Conservation (phyloP, 2,888 invertebrate species). For the Cecidostiba fungosa region DNA sequence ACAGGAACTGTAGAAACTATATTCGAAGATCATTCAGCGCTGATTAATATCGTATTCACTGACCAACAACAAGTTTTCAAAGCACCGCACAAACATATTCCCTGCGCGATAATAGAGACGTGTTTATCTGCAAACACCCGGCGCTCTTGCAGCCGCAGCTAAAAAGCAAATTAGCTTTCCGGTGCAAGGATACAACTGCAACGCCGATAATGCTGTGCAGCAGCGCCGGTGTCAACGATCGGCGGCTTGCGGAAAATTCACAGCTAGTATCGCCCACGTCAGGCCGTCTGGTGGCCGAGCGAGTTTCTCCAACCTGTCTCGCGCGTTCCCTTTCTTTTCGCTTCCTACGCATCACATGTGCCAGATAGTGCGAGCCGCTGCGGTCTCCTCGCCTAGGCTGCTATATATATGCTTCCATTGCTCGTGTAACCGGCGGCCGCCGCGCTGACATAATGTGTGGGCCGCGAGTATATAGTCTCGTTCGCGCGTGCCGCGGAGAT, state of each 20-base stretch:
- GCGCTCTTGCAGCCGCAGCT: neutral
- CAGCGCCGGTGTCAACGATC: neutral
- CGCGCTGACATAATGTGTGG: constrained; percentile 34
- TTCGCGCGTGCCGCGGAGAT: neutral
- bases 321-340: constrained; percentile 72
- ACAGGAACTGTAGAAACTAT: constrained; percentile 33
- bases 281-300: neutral
- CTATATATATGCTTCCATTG: neutral
- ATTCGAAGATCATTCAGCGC: constrained; percentile 7
- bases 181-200: neutral
- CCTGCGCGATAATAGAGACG: neutral
- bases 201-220: neutral
- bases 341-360: constrained; percentile 72
- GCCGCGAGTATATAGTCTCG: neutral
- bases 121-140: neutral
- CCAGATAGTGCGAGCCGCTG: neutral
- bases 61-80: neutral
- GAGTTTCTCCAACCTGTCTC: constrained; percentile 69
- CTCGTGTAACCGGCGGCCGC: neutral
- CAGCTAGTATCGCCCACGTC: neutral
- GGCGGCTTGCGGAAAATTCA: neutral
- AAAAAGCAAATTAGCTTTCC: neutral
- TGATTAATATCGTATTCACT: constrained; percentile 1
- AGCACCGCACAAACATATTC: neutral
- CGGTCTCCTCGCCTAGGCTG: neutral